These are phyloP conservation scores for Hippocampus kuda DNA, from an alignment of 2,797 vertebrate genomes.

Conservation along the genomic window DNA sequence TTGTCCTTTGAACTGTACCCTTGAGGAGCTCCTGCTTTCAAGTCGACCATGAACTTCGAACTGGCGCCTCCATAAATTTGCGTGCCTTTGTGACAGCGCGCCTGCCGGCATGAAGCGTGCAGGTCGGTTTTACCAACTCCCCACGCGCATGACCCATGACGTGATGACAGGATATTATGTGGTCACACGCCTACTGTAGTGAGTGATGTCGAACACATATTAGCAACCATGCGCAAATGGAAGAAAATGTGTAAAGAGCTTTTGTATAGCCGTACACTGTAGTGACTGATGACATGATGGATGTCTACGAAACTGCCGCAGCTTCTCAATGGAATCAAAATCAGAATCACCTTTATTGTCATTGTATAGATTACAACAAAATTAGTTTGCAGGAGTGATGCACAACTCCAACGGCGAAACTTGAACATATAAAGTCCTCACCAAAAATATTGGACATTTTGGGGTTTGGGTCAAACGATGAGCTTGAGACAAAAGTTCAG, in stretches of 20 bases:
- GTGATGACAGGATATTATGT: not conserved
- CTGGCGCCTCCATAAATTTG: not conserved
- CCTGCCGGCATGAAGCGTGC: not conserved
- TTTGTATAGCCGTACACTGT: not conserved
- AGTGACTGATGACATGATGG: not conserved
- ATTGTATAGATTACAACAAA: no score
- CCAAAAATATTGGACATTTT: no score
- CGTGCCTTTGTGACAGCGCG: not conserved
- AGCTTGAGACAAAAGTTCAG: no score
- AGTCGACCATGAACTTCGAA: not conserved
- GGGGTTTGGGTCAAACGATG: no score
- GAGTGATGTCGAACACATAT: not conserved
- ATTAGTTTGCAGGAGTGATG: no score
- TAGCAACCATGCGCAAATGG: not conserved
- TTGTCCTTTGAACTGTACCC: not conserved
- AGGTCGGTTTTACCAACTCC: not conserved
- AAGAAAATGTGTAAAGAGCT: not conserved
- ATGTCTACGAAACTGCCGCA: not conserved
- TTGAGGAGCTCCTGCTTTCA: not conserved
- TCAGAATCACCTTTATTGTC: no score
- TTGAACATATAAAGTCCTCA: no score
- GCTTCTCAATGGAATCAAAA: not conserved
- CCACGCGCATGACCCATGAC: not conserved
- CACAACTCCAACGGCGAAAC: no score
- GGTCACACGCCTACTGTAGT: not conserved